Percentiles rank a stretch among this genome's conserved stretches.
These are phyloP conservation scores for Spilosoma lubricipeda DNA, from an alignment of 2,888 invertebrate species.

Conservation along the genomic window DNA sequence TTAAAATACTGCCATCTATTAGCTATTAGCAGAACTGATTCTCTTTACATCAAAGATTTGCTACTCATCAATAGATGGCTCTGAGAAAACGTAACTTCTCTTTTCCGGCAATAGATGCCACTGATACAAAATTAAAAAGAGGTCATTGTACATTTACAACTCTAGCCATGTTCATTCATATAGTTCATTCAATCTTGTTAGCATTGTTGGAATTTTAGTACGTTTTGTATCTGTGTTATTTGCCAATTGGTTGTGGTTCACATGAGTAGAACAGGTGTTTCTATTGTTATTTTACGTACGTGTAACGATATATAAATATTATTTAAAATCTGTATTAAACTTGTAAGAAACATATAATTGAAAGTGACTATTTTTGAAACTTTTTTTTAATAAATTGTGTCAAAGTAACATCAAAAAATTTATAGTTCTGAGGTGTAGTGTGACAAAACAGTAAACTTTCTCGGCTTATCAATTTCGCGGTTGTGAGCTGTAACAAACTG, in stretches of 20 bases:
- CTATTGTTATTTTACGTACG: slow-evolving; percentile 44
- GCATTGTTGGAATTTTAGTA: slow-evolving; percentile 28
- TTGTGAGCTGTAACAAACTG: slow-evolving; percentile 64
- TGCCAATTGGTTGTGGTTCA: slow-evolving; percentile 43
- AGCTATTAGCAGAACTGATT: slow-evolving; percentile 37
- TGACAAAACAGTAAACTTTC: slow-evolving; percentile 76
- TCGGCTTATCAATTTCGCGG: slow-evolving; percentile 75
- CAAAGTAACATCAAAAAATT: slow-evolving; percentile 35
- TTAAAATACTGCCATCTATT: slow-evolving; percentile 53
- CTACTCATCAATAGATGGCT: slow-evolving; percentile 46
- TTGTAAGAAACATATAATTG: not conserved
- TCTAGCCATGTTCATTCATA: slow-evolving; percentile 30
- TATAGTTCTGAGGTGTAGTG: slow-evolving; percentile 59
- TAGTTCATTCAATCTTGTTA: slow-evolving; percentile 44
- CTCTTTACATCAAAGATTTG: no score
- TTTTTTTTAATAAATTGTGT: slow-evolving; percentile 11
- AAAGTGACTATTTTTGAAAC: slow-evolving; percentile 1
- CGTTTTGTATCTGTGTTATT: slow-evolving; percentile 30
- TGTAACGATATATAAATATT: slow-evolving; percentile 16
- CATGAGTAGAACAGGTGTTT: slow-evolving; percentile 55
- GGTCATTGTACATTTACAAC: slow-evolving; percentile 36
- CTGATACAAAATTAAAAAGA: slow-evolving; percentile 12
- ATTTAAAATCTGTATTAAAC: slow-evolving; percentile 4
- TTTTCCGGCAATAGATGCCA: slow-evolving; percentile 54
- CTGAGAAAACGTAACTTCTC: not conserved